phyloP scores from a whole-genome alignment of 1,140 invertebrate species.

The Penaeus vannamei region DNA sequence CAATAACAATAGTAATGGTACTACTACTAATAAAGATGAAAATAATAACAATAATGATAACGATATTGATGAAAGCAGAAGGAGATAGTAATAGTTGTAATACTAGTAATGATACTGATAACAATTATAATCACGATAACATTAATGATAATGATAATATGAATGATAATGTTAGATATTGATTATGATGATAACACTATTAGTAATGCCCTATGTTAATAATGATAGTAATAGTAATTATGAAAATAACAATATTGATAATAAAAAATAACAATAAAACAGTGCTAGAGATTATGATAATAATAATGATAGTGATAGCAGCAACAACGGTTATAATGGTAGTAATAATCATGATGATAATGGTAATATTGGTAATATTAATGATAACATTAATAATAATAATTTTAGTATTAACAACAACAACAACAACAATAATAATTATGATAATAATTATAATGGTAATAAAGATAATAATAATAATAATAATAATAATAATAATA shows the following conservation, averaged over 20 bases:
- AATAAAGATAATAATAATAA: too few relatives aligned
- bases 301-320: too few relatives aligned
- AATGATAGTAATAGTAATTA: too few relatives aligned
- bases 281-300: too few relatives aligned
- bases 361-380: too few relatives aligned
- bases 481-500: too few relatives aligned
- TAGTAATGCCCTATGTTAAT: background rate
- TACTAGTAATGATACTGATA: slow-evolving; percentile 6
- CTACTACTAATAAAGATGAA: background rate
- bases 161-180: background rate
- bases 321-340: too few relatives aligned
- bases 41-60: slow-evolving; percentile 23
- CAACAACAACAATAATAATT: background rate
- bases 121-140: slow-evolving; percentile 1
- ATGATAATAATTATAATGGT: too few relatives aligned
- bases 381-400: background rate
- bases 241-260: too few relatives aligned
- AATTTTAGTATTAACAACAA: background rate
- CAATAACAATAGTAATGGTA: background rate
- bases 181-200: slow-evolving; percentile 3
- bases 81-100: background rate
- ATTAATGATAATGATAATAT: slow-evolving; percentile 20
- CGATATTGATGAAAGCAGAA: background rate
- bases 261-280: too few relatives aligned
- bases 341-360: too few relatives aligned